Conservation (phyloP, 1,140 invertebrate genomes). For the Ephestia elutella region DNA sequence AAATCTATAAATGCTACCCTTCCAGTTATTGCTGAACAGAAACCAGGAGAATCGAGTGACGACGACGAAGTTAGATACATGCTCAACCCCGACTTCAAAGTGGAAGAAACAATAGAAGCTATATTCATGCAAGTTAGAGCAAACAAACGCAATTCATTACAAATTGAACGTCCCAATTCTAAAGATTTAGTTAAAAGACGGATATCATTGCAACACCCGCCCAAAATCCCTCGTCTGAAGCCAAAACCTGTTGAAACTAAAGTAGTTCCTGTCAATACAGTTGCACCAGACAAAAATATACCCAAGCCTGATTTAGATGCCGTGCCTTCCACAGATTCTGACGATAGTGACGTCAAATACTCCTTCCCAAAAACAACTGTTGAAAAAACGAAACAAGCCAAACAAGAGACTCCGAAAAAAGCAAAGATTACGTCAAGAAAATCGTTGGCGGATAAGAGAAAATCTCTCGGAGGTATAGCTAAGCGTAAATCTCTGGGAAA, state of each 20-base stretch:
- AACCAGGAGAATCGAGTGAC: conserved; percentile 42
- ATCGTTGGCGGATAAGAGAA: conserved; percentile 42
- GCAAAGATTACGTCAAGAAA: conserved; percentile 37
- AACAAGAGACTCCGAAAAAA: conserved; percentile 19
- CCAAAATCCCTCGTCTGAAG: conserved; percentile 55
- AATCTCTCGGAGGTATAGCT: conserved; percentile 46
- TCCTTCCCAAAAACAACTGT: conserved; percentile 50
- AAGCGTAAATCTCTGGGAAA: conserved; percentile 56
- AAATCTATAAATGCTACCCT: conserved; percentile 29
- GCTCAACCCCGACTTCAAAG: conserved; percentile 57
- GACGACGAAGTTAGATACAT: conserved; percentile 67
- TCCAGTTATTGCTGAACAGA: conserved; percentile 20
- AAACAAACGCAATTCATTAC: conserved; percentile 56
- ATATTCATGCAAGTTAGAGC: conserved; percentile 59
- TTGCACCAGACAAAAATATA: conserved; percentile 20
- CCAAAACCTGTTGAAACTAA: conserved; percentile 38
- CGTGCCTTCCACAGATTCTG: conserved; percentile 48
- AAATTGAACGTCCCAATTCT: conserved; percentile 55
- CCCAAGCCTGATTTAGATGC: conserved; percentile 30
- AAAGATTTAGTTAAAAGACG: conserved; percentile 58
- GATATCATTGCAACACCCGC: conserved; percentile 55
- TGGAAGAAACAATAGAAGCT: conserved; percentile 31
- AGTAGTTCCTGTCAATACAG: conserved; percentile 11
- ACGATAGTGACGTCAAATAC: conserved; percentile 65
- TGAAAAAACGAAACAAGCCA: conserved; percentile 18